Evolutionary conservation across 2,888 invertebrate species (phyloP), one percentile per base, ranked within the genome.

Genomic region (Penaeus monodon): DNA sequence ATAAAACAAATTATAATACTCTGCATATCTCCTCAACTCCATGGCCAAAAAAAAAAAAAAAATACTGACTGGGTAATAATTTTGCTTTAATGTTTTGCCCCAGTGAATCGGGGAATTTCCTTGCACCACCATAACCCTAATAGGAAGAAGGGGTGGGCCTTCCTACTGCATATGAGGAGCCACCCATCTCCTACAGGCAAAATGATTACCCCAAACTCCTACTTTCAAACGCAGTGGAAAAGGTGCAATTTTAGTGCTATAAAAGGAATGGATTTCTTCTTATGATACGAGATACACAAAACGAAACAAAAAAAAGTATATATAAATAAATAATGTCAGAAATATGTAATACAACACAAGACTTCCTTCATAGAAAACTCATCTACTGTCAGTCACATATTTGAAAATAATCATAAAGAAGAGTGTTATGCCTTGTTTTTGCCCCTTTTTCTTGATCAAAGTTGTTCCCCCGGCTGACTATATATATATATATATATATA

Each of bases 171-270:
- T 73, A 73, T 73, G 73, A 27, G 10, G 12, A 4, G 2, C 24
- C 29, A 22, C 73, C 10, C 73, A 73, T 17, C 73, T 17, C 73
- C 29, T 73, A 73, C 73, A 73, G 12, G 73, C 73, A 73, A 73
- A 73, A 73, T 73, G 6, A 73, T 73, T 8, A 73, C 7, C 73
- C 29, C 12, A 73, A 73, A 73, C n/a, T 73, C 73, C 10, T 73
- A 73, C 73, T 73, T 73, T 73, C 29, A 73, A 24, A 27, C 73
- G 20, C 73, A 73, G 10, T n/a, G 73, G 24, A 73, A 73, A 73
- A 73, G 73, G 73, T 74, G 38, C 29, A 74, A 17, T 17, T 12
- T 27, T 74, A 29, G 27, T 27, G 17, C 27, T 74, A 12, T 29
- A n/a, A n/a, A n/a, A n/a, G n/a, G n/a, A n/a, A n/a, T n/a, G n/a